Conservation (phyloP, 2,797 vertebrate species). For the Rhinoraja longicauda region DNA sequence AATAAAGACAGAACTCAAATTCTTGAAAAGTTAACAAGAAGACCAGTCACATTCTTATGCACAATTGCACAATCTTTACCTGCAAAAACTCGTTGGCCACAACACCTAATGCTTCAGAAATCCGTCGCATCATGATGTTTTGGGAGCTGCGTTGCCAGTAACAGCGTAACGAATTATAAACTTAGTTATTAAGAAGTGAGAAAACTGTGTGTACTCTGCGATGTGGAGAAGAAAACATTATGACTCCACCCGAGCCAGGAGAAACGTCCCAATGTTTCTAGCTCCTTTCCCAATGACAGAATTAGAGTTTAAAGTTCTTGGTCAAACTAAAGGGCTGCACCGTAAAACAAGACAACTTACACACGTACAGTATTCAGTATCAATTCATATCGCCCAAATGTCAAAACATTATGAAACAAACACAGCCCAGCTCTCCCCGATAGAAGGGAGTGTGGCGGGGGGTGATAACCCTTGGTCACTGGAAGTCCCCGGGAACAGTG, state of each 20-base stretch:
- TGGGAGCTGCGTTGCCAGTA: too few species aligned
- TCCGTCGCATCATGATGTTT: not conserved
- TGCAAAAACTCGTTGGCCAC: not conserved
- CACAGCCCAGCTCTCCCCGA: not conserved
- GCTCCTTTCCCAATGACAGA: not conserved
- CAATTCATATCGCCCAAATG: not conserved
- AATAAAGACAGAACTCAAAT: slow-evolving; percentile 20
- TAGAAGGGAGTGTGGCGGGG: too few species aligned
- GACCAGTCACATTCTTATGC: not conserved
- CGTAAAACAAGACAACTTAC: not conserved
- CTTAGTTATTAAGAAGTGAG: not conserved
- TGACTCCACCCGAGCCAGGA: not conserved
- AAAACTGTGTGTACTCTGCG: too few species aligned
- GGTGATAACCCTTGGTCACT: not conserved
- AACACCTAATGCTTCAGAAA: not conserved
- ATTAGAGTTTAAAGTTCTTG: slow-evolving; percentile 1
- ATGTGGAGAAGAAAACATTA: not conserved
- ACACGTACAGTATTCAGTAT: not conserved
- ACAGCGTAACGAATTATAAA: not conserved
- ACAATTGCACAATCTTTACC: not conserved
- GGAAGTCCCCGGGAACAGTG: slow-evolving; percentile 1
- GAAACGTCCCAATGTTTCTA: not conserved
- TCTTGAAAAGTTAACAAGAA: not conserved
- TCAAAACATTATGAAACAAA: not conserved
- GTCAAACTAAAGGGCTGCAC: not conserved